Evolutionary conservation across 2,113 vertebrate genomes (phyloP), one percentile per base, ranked within the genome.

Genomic region (Lota lota): DNA sequence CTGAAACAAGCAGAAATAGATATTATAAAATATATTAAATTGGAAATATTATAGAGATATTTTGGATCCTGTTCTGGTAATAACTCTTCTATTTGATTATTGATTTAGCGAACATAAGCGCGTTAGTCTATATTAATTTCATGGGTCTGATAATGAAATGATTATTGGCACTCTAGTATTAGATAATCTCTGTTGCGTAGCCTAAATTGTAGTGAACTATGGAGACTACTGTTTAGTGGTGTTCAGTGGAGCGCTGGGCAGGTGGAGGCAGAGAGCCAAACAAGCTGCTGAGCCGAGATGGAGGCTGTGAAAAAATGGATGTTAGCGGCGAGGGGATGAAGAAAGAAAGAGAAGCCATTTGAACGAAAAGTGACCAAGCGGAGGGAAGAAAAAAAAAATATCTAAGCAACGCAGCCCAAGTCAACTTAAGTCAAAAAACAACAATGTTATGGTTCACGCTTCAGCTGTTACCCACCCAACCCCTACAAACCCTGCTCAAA

Each of bases 311-410:
- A 61, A 40, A 66, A 51, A n/a, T 61, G 47, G 4, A 62, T 69
- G 68, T 67, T 16, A 68, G 76, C 70, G 73, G 66, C 73, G 70
- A 28, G 72, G 80, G 58, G 75, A 66, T 53, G 18, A 56, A 5
- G 77, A 67, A 58, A 74, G 17, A 66, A 18, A 68, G 59, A 64
- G 16, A 72, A 64, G 70, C 53, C 65, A 59, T 51, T 54, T 54
- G 16, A 80, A 64, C 65, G 77, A 66, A 18, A 20, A 21, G 78
- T 2, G 20, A 67, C 69, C 80, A 83, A 79, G 76, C 78, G 71
- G 22, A 24, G 2, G 16, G 22, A 61, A 14, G 80, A 74, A 76
- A 77, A 76, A 33, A 28, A 21, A 17, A 14, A 24, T 10, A 81
- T 70, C 8, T 6, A 80, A 76, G 67, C 68, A 72, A 19, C 61